A percentile compares a stretch with the other conserved stretches of the same genome.
These are phyloP conservation scores for Leucoma salicis DNA, from an alignment of 2,888 invertebrate species.

Conservation along the genomic window DNA sequence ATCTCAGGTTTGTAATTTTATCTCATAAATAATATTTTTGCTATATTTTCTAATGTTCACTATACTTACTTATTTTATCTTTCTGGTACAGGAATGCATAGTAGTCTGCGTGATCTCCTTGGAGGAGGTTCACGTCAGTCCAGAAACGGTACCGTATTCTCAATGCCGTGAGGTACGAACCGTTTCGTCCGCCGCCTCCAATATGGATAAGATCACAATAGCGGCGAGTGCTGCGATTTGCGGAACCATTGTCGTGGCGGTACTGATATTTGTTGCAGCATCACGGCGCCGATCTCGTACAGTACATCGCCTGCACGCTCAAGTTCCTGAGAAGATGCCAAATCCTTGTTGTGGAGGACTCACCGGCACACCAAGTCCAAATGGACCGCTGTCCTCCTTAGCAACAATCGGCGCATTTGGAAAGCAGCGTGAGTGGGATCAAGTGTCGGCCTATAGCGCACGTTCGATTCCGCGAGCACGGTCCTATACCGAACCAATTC, in stretches of 20 bases:
- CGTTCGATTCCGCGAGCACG: constrained; percentile 94
- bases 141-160: constrained; percentile 91
- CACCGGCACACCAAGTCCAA: constrained; percentile 88
- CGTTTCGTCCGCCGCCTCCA: constrained; percentile 90
- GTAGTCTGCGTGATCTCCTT: constrained; percentile 96
- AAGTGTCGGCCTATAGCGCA: constrained; percentile 94
- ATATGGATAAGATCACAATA: constrained; percentile 97
- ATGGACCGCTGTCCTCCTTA: constrained; percentile 90
- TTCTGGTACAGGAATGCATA: constrained; percentile 89
- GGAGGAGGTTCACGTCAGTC: constrained; percentile 93
- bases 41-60: neutral
- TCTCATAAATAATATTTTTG: neutral
- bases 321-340: constrained; percentile 86
- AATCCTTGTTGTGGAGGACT: constrained; percentile 90
- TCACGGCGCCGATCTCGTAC: constrained; percentile 90
- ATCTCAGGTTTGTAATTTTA: constrained; percentile 83
- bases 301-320: constrained; percentile 87
- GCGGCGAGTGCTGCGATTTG: constrained; percentile 96
- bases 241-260: constrained; percentile 94
- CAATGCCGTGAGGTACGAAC: constrained; percentile 96
- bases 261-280: constrained; percentile 94
- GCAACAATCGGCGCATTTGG: constrained; percentile 93
- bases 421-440: constrained; percentile 88
- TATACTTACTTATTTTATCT: neutral
- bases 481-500: constrained; percentile 86